phyloP scores from a whole-genome alignment of 2,113 vertebrate species.

The Drymodes brunneopygia region DNA sequence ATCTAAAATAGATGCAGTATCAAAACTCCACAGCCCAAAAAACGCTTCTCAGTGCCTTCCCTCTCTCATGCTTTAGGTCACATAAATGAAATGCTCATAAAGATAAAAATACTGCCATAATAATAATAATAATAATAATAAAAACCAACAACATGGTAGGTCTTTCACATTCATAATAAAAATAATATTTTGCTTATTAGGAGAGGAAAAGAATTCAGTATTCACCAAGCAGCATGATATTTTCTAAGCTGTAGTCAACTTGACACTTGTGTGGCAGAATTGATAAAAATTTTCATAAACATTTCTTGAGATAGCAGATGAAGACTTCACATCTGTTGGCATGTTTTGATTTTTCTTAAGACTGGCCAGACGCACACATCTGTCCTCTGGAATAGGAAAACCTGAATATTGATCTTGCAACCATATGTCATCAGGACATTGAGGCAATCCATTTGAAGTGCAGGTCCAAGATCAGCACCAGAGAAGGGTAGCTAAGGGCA shows the following conservation, averaged over 20 bases:
- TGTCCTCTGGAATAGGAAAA: background rate
- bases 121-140: too few species aligned
- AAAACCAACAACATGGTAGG: fast-evolving
- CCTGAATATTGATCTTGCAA: background rate
- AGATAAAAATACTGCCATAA: background rate
- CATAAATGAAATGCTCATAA: background rate
- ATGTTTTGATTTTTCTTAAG: background rate
- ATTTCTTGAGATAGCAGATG: background rate
- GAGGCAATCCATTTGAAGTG: background rate
- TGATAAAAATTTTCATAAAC: background rate
- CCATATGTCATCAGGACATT: background rate
- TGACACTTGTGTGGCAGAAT: background rate
- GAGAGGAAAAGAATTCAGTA: background rate
- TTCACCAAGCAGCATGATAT: background rate
- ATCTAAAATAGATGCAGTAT: background rate
- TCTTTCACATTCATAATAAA: background rate
- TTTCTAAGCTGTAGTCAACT: background rate
- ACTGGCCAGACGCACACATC: background rate
- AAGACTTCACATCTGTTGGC: background rate
- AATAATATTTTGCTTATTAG: background rate
- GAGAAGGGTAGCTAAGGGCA: background rate
- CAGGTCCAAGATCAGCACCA: background rate
- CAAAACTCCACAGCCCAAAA: background rate
- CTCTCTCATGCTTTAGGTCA: background rate
- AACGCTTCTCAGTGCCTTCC: background rate